Conservation (phyloP, 2,797 vertebrate species). For the Acanthopagrus latus region DNA sequence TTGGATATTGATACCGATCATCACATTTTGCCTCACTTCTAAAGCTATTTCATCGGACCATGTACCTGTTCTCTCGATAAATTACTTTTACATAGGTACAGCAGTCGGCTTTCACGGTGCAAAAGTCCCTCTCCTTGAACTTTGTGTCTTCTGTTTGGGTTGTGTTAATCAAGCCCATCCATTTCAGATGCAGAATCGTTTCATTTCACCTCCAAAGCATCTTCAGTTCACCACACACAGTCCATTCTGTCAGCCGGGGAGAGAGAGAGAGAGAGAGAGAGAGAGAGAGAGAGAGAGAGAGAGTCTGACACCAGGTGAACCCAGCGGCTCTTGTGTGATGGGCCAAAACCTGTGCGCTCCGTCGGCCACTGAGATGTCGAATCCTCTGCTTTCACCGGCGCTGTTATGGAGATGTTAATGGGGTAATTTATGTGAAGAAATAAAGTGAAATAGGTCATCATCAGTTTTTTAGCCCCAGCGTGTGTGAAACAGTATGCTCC, state of each 20-base stretch:
- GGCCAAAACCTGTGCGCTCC: conserved; percentile 53
- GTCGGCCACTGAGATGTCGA: conserved; percentile 62
- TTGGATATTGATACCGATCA: conserved; percentile 4
- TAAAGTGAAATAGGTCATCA: conserved; percentile 83
- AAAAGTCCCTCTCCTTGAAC: conserved; percentile 18
- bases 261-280: background rate
- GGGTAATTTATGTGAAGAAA: conserved; percentile 82
- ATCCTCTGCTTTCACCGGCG: conserved; percentile 55
- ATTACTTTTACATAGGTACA: conserved; percentile 20
- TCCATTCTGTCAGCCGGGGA: conserved; percentile 38
- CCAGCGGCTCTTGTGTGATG: conserved; percentile 51
- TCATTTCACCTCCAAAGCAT: conserved; percentile 46
- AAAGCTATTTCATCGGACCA: conserved; percentile 12
- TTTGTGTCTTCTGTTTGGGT: conserved; percentile 27
- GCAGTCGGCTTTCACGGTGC: conserved; percentile 23
- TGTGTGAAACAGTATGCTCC: conserved; percentile 41
- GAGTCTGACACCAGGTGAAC: conserved; percentile 16
- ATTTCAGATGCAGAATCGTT: conserved; percentile 47
- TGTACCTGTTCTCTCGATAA: conserved; percentile 14
- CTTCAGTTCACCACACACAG: conserved; percentile 41
- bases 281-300: background rate
- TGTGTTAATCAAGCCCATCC: conserved; percentile 47
- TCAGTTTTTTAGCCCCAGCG: conserved; percentile 57
- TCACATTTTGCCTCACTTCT: conserved; percentile 8
- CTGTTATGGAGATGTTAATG: conserved; percentile 78